These are phyloP conservation scores for Gari tellinella DNA, from an alignment of 2,888 invertebrate genomes.

Conservation along the genomic window DNA sequence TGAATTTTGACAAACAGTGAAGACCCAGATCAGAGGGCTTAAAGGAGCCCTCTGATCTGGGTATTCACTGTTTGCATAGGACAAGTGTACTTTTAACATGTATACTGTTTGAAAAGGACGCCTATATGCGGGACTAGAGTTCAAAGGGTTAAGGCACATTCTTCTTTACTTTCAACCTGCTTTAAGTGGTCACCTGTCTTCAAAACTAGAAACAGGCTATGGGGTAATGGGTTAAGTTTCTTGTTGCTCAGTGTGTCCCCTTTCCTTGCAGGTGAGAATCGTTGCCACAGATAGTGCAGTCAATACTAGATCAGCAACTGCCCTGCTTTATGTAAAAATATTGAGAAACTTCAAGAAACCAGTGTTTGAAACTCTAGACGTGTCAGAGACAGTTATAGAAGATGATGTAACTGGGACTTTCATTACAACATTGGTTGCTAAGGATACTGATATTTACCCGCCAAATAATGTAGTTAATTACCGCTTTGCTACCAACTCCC, in stretches of 20 bases:
- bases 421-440: constrained; percentile 48
- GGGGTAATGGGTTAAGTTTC: too few relatives aligned
- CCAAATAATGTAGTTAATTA: constrained; percentile 69
- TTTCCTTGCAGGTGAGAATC: constrained; percentile 64
- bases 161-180: too few relatives aligned
- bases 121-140: too few relatives aligned
- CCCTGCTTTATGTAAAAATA: constrained; percentile 68
- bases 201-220: too few relatives aligned
- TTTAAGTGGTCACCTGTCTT: too few relatives aligned
- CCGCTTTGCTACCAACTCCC: constrained; percentile 18
- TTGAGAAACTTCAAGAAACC: constrained; percentile 66
- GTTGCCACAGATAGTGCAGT: constrained; percentile 73
- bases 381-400: constrained; percentile 60
- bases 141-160: too few relatives aligned
- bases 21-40: too few relatives aligned
- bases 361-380: constrained; percentile 32
- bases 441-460: constrained; percentile 67
- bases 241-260: background rate
- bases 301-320: constrained; percentile 61
- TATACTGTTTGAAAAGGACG: too few relatives aligned
- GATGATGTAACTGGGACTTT: constrained; percentile 35
- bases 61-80: too few relatives aligned
- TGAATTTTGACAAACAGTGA: too few relatives aligned
- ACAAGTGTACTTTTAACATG: too few relatives aligned
- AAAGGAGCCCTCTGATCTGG: too few relatives aligned